Percentiles rank a stretch among this genome's conserved stretches.
Evolutionary conservation across 2,888 invertebrate genomes (phyloP).

Genomic region (Stenichneumon culpator): DNA sequence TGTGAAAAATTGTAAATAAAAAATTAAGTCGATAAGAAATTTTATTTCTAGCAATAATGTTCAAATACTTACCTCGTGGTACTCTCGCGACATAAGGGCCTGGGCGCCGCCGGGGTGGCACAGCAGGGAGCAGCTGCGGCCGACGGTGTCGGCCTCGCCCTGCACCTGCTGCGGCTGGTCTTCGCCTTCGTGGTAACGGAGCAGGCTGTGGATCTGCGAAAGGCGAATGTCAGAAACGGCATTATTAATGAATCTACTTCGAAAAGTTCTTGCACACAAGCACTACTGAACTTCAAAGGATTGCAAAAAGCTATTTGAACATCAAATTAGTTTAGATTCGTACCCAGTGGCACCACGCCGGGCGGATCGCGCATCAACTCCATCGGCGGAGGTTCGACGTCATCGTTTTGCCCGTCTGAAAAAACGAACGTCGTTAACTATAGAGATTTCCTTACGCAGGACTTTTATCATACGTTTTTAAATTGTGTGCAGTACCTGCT

Average conservation of each 20-base stretch:
- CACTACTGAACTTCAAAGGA: neutral
- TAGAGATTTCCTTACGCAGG: neutral
- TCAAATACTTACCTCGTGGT: neutral
- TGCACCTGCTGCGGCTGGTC: neutral
- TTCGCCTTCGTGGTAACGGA: neutral
- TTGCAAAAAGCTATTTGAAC: neutral
- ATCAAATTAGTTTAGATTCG: neutral
- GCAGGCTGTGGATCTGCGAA: neutral
- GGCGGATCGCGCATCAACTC: neutral
- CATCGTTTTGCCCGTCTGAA: conserved; percentile 8
- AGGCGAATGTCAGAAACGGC: neutral
- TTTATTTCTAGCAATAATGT: neutral
- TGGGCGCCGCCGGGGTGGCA: neutral
- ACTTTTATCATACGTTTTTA: neutral
- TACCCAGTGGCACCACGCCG: neutral
- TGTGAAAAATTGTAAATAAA: no score
- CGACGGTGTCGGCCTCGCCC: neutral
- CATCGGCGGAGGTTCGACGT: neutral
- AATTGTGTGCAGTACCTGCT: neutral
- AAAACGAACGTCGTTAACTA: neutral
- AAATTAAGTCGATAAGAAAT: neutral
- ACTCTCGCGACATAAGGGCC: neutral
- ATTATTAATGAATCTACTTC: no score
- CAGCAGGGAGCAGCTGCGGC: neutral
- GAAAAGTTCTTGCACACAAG: neutral